Conservation (phyloP, 2,888 invertebrate species). For the Drosophila histrio region DNA sequence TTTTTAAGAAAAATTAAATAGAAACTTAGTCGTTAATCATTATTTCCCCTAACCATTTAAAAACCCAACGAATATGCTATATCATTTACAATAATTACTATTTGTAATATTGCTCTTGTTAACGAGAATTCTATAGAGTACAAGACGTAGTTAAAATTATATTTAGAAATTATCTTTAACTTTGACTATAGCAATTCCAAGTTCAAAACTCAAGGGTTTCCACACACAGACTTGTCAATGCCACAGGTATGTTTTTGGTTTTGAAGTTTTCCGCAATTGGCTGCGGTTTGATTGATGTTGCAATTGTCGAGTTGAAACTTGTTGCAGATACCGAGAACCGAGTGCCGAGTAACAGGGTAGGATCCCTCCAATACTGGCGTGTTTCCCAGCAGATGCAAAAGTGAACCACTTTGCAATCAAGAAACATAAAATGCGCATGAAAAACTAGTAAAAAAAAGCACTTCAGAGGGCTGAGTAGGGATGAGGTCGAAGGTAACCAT, state of each 20-base stretch:
- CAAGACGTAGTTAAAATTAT: too few species aligned
- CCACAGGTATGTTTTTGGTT: not conserved
- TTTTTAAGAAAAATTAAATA: too few species aligned
- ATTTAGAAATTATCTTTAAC: not conserved
- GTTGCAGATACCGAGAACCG: not conserved
- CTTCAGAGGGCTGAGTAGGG: constrained; percentile 5
- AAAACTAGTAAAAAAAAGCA: constrained; percentile 28
- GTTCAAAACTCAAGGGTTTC: not conserved
- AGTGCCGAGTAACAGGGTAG: not conserved
- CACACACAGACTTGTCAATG: not conserved
- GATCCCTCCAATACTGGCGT: not conserved
- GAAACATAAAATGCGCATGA: constrained; percentile 52
- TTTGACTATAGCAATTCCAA: not conserved
- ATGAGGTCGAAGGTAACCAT: constrained; percentile 15
- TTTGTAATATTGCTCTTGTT: too few species aligned
- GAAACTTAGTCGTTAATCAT: too few species aligned
- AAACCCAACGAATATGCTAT: too few species aligned
- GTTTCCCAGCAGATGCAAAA: constrained; percentile 29
- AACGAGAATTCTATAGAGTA: too few species aligned
- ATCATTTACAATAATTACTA: too few species aligned
- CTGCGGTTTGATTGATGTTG: constrained; percentile 30
- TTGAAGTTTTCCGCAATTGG: not conserved
- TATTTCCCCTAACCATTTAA: too few species aligned
- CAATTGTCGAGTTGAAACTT: constrained; percentile 6
- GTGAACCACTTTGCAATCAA: constrained; percentile 46